These are phyloP conservation scores for Pseudococcus jackbeardsleyi DNA, from an alignment of 2,888 invertebrate species.

Conservation along the genomic window DNA sequence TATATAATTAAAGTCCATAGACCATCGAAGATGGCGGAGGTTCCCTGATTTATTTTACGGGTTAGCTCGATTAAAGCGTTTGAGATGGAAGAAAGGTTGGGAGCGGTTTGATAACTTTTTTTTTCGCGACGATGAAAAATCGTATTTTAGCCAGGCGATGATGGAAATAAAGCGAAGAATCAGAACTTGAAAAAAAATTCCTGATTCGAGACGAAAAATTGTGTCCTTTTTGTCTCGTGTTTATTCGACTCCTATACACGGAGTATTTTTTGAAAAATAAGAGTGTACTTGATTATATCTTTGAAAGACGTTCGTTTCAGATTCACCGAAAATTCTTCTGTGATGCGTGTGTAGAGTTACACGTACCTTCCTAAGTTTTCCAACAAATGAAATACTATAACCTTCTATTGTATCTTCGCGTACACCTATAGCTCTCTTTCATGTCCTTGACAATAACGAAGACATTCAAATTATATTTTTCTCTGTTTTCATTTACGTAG, in stretches of 20 bases:
- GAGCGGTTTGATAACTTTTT: neutral
- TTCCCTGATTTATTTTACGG: neutral
- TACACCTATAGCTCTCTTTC: neutral
- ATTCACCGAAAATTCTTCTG: too few species aligned
- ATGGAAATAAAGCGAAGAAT: too few species aligned
- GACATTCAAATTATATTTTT: neutral
- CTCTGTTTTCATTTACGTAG: neutral
- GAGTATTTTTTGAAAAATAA: neutral
- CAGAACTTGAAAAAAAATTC: too few species aligned
- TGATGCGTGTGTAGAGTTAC: too few species aligned
- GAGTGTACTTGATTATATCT: too few species aligned
- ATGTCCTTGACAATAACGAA: neutral
- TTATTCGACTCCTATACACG: neutral
- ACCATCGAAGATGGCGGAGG: neutral
- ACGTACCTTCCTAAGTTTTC: too few species aligned
- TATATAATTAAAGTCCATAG: neutral
- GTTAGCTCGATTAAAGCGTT: neutral
- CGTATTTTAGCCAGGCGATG: too few species aligned
- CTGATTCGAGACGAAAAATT: neutral
- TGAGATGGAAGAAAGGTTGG: neutral
- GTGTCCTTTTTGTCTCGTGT: neutral
- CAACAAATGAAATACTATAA: too few species aligned
- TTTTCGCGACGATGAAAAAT: too few species aligned
- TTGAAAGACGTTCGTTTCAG: too few species aligned
- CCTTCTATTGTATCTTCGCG: too few species aligned